Evolutionary conservation across 1,140 invertebrate species (phyloP), one percentile per base, ranked within the genome.

Genomic region (Zaprionus gabonicus): DNA sequence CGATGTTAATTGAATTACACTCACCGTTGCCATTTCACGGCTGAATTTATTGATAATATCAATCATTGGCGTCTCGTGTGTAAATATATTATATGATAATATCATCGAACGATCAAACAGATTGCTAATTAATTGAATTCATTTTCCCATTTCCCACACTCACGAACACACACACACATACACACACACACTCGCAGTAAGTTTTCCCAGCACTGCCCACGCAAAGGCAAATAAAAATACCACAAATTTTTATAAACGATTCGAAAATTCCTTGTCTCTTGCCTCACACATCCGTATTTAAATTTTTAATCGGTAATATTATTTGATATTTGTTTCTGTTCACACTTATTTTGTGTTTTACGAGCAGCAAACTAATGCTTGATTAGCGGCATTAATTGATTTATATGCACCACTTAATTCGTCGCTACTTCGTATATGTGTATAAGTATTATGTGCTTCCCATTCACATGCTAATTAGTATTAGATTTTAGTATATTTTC

Each of bases 271-370:
- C 12, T n/a, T 41, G 38, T 15, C 15, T 41, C 38, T 75, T 78
- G 77, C 78, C 80, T 55, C 68, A 73, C 66, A 53, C 57, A 69
- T 82, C 71, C 67, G 57, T 65, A 74, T 82, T 80, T 75, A 71
- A 71, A 87, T 72, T 88, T 80, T 81, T 76, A 81, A 88, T 71
- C 84, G 73, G 73, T 74, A 74, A 68, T 78, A 83, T 70, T 41
- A 46, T 46, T 46, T 17, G n/a, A 46, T 46, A 17, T 38, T 44
- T 23, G 41, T 60, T 23, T 44, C 27, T 67, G 34, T 77, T 68
- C 75, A 70, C 73, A 74, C 67, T 68, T 44, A 63, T 44, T 66
- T 74, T 67, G 80, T 63, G 80, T 63, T 78, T 69, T 62, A 81
- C 68, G 56, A 59, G 51, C 31, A 31, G 34, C 41, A 13, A 55